Percentiles rank a stretch among this genome's conserved stretches.
These are phyloP conservation scores for Galagoides demidoff DNA, from an alignment of 2,797 vertebrate genomes.

Conservation along the genomic window DNA sequence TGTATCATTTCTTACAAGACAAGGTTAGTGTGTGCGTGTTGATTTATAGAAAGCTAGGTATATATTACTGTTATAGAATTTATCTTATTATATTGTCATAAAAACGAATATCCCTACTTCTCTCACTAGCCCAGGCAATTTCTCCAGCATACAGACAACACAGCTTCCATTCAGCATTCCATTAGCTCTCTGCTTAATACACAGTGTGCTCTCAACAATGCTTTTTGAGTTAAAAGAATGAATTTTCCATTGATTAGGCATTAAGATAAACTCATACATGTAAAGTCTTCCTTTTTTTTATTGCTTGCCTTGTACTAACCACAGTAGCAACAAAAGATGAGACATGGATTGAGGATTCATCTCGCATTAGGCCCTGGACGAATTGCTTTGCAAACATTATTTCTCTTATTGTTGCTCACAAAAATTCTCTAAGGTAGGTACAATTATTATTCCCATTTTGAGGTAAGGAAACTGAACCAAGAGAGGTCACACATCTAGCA, in stretches of 20 bases:
- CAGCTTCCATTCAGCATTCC: not conserved
- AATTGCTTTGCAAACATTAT: constrained; percentile 68
- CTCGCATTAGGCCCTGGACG: not conserved
- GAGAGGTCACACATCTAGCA: constrained; percentile 10
- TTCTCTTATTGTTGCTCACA: constrained; percentile 64
- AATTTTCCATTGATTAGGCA: constrained; percentile 63
- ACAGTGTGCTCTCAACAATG: not conserved
- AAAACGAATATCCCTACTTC: not conserved
- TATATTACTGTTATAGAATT: not conserved
- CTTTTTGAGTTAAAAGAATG: constrained; percentile 47
- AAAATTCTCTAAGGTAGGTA: constrained; percentile 14
- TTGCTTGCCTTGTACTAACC: constrained; percentile 45
- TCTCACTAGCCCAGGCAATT: not conserved
- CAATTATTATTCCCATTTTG: constrained; percentile 13
- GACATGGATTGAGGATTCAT: constrained; percentile 35
- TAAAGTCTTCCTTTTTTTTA: constrained; percentile 48
- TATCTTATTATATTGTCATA: not conserved
- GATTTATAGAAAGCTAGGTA: not conserved
- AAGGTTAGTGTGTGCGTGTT: not conserved
- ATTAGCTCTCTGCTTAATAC: not conserved
- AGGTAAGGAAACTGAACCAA: constrained; percentile 51
- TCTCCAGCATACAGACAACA: not conserved
- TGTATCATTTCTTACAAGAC: not conserved
- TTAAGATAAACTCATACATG: constrained; percentile 57
- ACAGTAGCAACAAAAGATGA: constrained; percentile 18